Percentiles rank a stretch among this genome's conserved stretches.
Evolutionary conservation across 2,797 vertebrate species (phyloP).

Genomic region (Rhabdomys pumilio): DNA sequence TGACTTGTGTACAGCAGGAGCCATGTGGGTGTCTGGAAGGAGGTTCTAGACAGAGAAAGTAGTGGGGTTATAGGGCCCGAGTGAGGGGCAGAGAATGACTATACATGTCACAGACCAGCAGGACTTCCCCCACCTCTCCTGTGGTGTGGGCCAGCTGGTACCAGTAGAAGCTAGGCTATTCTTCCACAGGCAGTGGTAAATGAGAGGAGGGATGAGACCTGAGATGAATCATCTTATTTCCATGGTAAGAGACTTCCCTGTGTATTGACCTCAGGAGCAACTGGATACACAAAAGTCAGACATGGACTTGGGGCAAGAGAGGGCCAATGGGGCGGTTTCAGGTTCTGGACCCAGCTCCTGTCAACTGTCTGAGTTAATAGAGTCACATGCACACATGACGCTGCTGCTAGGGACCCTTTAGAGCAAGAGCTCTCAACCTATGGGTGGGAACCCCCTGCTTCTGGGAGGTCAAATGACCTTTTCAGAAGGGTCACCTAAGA

Average conservation of each 20-base stretch:
- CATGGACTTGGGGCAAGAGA: not conserved
- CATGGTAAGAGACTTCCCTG: not conserved
- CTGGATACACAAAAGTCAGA: not conserved
- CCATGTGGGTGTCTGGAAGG: accelerated
- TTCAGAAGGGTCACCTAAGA: not conserved
- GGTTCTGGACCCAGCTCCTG: not conserved
- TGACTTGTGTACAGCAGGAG: too few species aligned
- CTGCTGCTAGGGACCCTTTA: not conserved
- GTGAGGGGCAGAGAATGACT: not conserved
- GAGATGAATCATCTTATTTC: not conserved
- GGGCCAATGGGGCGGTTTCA: accelerated
- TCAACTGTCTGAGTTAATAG: not conserved
- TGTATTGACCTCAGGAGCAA: accelerated
- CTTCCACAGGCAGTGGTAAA: not conserved
- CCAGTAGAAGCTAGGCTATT: not conserved
- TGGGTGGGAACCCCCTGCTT: not conserved
- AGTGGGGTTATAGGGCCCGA: accelerated
- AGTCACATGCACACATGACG: not conserved
- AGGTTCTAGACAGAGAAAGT: not conserved
- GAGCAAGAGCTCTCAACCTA: not conserved
- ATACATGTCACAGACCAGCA: accelerated
- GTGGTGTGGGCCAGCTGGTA: not conserved
- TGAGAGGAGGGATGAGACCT: accelerated
- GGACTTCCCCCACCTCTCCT: not conserved
- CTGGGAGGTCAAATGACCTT: not conserved